Evolutionary conservation across 2,888 invertebrate genomes (phyloP), one percentile per base, ranked within the genome.

Genomic region (Acanthoscelides obtectus): DNA sequence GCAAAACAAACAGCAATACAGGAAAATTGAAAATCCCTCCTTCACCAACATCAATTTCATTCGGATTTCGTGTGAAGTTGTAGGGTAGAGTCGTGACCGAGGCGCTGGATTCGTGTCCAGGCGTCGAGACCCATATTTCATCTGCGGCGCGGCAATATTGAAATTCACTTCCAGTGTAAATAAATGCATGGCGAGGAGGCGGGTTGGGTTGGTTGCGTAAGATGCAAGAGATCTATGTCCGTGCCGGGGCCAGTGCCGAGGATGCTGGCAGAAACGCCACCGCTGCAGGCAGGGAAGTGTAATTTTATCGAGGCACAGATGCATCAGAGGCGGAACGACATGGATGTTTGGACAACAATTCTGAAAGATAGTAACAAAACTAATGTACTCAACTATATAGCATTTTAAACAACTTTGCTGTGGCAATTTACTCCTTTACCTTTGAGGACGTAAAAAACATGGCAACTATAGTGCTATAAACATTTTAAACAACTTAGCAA

Each of bases 321-420:
- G 74, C 79, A 80, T 78, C 80, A 45, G 45, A 12, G 45, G 45
- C 45, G 45, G 45, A 45, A 45, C 45, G 1, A 12, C 8, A 45
- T 12, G n/a, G n/a, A n/a, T n/a, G n/a, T n/a, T n/a, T n/a, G n/a
- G n/a, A n/a, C n/a, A n/a, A n/a, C n/a, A n/a, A n/a, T n/a, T n/a
- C n/a, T n/a, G n/a, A n/a, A n/a, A n/a, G n/a, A n/a, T n/a, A n/a
- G n/a, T n/a, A n/a, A n/a, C n/a, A n/a, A n/a, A n/a, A n/a, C n/a
- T n/a, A n/a, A n/a, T n/a, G n/a, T n/a, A n/a, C n/a, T n/a, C n/a
- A n/a, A n/a, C n/a, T n/a, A n/a, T n/a, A n/a, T n/a, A n/a, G n/a
- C n/a, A n/a, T n/a, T n/a, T n/a, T n/a, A n/a, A n/a, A n/a, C n/a
- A n/a, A n/a, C n/a, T n/a, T n/a, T n/a, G n/a, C n/a, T n/a, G n/a